Evolutionary conservation across 2,113 vertebrate genomes (phyloP).

Genomic region (Gnathonemus longibarbis): DNA sequence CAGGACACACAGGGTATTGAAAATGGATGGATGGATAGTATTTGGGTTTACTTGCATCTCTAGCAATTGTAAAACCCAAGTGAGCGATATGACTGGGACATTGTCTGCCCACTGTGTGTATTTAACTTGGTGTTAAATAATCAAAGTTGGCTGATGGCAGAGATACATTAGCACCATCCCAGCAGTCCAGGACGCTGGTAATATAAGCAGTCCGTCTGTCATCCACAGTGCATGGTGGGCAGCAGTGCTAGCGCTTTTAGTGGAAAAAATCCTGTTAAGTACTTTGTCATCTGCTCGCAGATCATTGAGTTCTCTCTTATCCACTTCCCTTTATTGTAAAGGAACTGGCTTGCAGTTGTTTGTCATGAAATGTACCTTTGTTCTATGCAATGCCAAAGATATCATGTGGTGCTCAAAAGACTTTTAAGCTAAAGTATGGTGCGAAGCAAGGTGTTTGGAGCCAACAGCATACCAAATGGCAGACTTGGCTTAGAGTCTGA

Average conservation of each 20-base stretch:
- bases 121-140: conserved; percentile 6
- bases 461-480: not conserved
- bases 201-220: conserved; percentile 25
- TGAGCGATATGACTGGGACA: not conserved
- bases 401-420: not conserved
- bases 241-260: not conserved
- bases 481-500: not conserved
- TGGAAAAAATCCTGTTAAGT: conserved; percentile 15
- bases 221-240: conserved; percentile 1
- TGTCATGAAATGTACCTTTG: not conserved
- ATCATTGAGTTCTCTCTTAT: not conserved
- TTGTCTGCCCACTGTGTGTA: conserved; percentile 11
- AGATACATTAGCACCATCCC: conserved; percentile 22
- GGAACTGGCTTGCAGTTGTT: not conserved
- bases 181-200: conserved; percentile 13
- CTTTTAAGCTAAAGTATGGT: not conserved
- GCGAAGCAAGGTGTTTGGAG: not conserved
- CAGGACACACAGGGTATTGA: not conserved
- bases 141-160: conserved; percentile 2
- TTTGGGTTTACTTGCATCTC: not conserved
- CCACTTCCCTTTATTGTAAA: not conserved
- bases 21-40: not conserved
- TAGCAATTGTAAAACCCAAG: not conserved
- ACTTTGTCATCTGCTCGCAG: not conserved
- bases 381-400: not conserved